Evolutionary conservation across 2,113 vertebrate genomes (phyloP).

Genomic region (Dasyurus viverrinus): DNA sequence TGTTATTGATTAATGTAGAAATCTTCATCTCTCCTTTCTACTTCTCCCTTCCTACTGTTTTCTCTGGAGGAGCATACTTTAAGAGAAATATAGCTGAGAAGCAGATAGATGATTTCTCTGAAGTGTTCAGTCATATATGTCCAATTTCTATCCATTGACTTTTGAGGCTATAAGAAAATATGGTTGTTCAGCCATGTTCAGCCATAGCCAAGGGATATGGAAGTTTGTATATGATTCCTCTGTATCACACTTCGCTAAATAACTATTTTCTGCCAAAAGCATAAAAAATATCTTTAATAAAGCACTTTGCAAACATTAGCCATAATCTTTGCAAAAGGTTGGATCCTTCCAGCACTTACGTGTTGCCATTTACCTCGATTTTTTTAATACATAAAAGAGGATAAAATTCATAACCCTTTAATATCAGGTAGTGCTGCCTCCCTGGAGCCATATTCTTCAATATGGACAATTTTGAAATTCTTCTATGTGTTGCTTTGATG

Average conservation of each 20-base stretch:
- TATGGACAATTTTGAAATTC: background rate
- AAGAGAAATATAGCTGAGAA: background rate
- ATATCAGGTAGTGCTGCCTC: background rate
- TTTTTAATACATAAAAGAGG: background rate
- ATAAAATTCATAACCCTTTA: background rate
- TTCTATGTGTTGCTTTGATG: background rate
- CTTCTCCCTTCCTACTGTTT: background rate
- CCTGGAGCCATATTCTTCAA: background rate
- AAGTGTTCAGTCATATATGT: background rate
- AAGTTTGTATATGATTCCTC: background rate
- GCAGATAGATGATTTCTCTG: background rate
- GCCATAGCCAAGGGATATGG: background rate
- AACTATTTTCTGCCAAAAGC: background rate
- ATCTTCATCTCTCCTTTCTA: background rate
- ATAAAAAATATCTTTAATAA: background rate
- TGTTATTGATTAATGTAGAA: background rate
- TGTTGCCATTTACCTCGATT: background rate
- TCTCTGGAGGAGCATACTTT: background rate
- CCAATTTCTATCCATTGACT: background rate
- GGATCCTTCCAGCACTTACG: background rate
- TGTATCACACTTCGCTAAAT: background rate
- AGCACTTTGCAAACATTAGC: background rate
- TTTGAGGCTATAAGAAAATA: background rate
- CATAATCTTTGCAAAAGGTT: background rate
- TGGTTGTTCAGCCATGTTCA: background rate